These are phyloP conservation scores for Venusia cambrica DNA, from an alignment of 2,888 invertebrate genomes.

Conservation along the genomic window DNA sequence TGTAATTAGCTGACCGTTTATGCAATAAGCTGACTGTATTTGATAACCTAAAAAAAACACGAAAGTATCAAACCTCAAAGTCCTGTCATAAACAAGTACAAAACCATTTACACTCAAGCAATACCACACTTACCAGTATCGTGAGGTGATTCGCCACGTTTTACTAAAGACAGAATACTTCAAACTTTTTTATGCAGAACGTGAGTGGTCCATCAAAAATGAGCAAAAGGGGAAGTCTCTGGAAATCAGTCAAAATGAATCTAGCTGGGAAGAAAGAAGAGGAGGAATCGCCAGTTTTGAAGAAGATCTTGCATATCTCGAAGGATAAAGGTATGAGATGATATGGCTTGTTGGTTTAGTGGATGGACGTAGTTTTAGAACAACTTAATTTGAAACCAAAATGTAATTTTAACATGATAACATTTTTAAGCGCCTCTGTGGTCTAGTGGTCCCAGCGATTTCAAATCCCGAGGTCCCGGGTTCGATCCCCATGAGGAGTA, in stretches of 20 bases:
- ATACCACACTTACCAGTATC: slow-evolving; percentile 24
- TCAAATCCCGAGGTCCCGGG: too few relatives aligned
- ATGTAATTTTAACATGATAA: too few relatives aligned
- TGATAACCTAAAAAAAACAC: too few relatives aligned
- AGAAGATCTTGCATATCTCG: slow-evolving; percentile 48
- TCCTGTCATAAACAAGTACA: slow-evolving; percentile 12
- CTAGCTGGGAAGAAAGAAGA: slow-evolving; percentile 40
- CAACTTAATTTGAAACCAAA: too few relatives aligned
- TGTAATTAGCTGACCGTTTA: too few relatives aligned
- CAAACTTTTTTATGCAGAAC: slow-evolving; percentile 27
- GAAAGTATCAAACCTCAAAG: slow-evolving; percentile 25
- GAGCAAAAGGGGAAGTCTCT: slow-evolving; percentile 56
- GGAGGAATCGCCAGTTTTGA: slow-evolving; percentile 36
- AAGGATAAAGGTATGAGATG: slow-evolving; percentile 56
- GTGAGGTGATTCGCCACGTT: slow-evolving; percentile 21
- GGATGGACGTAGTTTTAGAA: too few relatives aligned
- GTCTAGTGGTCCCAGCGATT: too few relatives aligned
- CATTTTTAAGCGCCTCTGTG: too few relatives aligned
- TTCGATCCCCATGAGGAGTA: too few relatives aligned
- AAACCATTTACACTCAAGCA: slow-evolving; percentile 23
- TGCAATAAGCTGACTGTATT: too few relatives aligned
- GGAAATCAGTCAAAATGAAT: slow-evolving; percentile 61
- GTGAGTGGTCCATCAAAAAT: slow-evolving; percentile 37
- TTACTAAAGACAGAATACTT: slow-evolving; percentile 28
- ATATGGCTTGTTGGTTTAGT: too few relatives aligned